Evolutionary conservation across 2,113 vertebrate species (phyloP), one percentile per base, ranked within the genome.

Genomic region (Carassius auratus): DNA sequence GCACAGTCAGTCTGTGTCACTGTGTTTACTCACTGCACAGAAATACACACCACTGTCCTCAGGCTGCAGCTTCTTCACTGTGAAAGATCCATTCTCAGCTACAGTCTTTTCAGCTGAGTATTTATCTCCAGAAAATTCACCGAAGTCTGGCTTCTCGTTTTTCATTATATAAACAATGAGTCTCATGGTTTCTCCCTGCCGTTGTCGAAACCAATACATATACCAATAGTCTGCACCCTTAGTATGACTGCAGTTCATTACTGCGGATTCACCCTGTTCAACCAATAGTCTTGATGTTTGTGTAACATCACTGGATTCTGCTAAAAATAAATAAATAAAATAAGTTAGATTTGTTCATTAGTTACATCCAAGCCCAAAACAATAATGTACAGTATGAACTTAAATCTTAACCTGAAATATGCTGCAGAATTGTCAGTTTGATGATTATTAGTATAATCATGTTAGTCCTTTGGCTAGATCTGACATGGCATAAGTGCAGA

Each of bases 11-110:
- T 15, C 21, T 88, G 64, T 21, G 73, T 52, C 86, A 88, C 87
- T 84, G 89, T 91, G 90, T 61, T 78, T 13, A n/a, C 78, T 87
- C 8, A 86, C 87, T 59, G 89, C 87, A 69, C 91, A 91, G 77
- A 89, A 90, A 74, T 91, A 92, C 38, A 86, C 21, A 26, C 64
- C 89, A 17, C 59, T 89, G 87, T 91, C 90, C 2, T 50, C 57
- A 62, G 84, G 62, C 64, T 81, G 78, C 83, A 87, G 48, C 5
- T 81, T 66, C 5, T 85, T 86, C 38, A 92, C 85, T 23, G 85
- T 91, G 13, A 91, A 86, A 52, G 64, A 69, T 33, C 90, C 89
- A 4, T n/a, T 69, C 42, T 76, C 50, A 26, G 81, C 38, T 21
- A 59, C 21, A 36, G 77, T 23, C 75, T 88, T 87, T 8, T 8